These are phyloP conservation scores for Toxotes chatareus DNA, from an alignment of 2,113 vertebrate genomes.

Conservation along the genomic window DNA sequence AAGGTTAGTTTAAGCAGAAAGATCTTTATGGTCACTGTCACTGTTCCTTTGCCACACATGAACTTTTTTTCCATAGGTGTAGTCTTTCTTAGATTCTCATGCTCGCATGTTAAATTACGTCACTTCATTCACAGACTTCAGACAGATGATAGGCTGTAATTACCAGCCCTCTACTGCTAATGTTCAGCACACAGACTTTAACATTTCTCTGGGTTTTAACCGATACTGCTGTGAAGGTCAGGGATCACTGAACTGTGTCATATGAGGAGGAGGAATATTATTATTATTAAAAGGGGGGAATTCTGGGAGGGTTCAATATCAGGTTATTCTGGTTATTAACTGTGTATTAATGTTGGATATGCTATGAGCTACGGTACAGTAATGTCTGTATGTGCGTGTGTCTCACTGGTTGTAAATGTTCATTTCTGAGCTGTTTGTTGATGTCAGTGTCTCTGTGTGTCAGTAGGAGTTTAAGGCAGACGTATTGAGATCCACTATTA, in stretches of 20 bases:
- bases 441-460: constrained; percentile 26
- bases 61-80: neutral
- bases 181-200: neutral
- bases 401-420: constrained; percentile 14
- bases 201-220: constrained; percentile 36
- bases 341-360: constrained; percentile 23
- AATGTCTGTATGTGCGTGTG: neutral
- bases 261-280: neutral
- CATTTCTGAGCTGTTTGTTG: neutral
- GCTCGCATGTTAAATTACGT: neutral
- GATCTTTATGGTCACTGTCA: neutral
- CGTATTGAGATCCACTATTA: neutral
- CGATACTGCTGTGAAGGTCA: constrained; percentile 48
- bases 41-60: neutral
- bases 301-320: neutral
- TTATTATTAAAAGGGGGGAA: neutral
- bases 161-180: neutral
- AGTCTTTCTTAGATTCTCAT: neutral
- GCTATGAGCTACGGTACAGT: constrained; percentile 6
- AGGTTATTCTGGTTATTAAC: constrained; percentile 11
- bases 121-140: neutral
- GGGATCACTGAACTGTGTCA: constrained; percentile 4
- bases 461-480: neutral
- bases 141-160: neutral
- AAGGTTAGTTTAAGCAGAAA: neutral